A percentile compares a stretch with the other conserved stretches of the same genome.
phyloP scores from a whole-genome alignment of 2,888 invertebrate genomes.

The Sarcophaga caerulescens region DNA sequence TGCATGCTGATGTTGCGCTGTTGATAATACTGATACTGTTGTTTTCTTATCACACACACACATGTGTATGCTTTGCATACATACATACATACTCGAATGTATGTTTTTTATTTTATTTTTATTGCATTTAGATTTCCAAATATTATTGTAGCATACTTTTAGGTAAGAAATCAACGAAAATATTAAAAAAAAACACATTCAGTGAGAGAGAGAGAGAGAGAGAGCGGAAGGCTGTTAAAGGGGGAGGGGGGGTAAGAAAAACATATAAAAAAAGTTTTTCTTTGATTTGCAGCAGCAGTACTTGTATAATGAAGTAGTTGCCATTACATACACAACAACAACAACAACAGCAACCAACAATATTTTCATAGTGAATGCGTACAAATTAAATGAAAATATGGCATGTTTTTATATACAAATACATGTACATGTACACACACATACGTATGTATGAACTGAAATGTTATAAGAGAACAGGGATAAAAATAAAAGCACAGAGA shows the following conservation, averaged over 20 bases:
- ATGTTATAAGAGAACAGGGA: not conserved
- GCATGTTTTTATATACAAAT: conserved; percentile 21
- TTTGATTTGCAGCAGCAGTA: conserved; percentile 57
- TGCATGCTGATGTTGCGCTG: not conserved
- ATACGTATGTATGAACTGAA: not conserved
- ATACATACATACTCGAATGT: not conserved
- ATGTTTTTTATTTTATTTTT: conserved; percentile 2
- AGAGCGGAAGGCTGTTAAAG: too few relatives aligned
- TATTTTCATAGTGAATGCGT: conserved; percentile 54
- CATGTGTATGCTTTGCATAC: not conserved
- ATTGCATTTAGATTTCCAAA: conserved; percentile 58
- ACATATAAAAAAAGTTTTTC: conserved; percentile 47
- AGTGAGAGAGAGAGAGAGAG: not conserved
- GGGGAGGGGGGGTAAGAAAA: not conserved
- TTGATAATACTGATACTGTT: too few relatives aligned
- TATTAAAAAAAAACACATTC: conserved; percentile 18
- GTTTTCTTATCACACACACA: not conserved
- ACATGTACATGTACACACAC: not conserved
- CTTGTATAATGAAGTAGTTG: conserved; percentile 62
- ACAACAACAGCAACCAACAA: not conserved
- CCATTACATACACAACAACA: conserved; percentile 44
- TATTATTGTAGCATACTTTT: conserved; percentile 55
- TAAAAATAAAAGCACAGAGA: not conserved
- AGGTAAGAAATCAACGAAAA: conserved; percentile 34
- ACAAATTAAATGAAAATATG: conserved; percentile 57